These are phyloP conservation scores for Centropyge bicolor DNA, from an alignment of 2,797 vertebrate genomes.

Conservation along the genomic window DNA sequence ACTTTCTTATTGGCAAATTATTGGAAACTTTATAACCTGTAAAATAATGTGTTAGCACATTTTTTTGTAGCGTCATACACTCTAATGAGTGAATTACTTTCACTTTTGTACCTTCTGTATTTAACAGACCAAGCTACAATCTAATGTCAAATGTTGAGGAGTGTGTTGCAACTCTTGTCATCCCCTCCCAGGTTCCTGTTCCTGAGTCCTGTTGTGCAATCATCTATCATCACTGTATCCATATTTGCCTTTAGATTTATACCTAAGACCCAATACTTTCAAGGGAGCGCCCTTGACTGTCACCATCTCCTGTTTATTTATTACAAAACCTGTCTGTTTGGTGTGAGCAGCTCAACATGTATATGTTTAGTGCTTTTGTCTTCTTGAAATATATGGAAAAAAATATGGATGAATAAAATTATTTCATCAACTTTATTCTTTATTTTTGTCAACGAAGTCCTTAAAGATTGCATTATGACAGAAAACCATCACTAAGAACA, in stretches of 20 bases:
- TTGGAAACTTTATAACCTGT: not conserved
- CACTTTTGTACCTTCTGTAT: not conserved
- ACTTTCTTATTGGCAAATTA: not conserved
- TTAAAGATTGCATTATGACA: not conserved
- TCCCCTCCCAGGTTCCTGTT: not conserved
- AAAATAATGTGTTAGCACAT: not conserved
- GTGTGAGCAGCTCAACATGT: constrained; percentile 13
- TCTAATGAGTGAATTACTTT: constrained; percentile 4
- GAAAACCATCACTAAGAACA: not conserved
- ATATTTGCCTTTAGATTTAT: not conserved
- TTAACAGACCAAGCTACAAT: not conserved
- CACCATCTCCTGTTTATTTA: constrained; percentile 43
- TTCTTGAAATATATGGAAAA: constrained; percentile 18
- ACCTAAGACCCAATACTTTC: not conserved
- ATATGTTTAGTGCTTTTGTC: not conserved
- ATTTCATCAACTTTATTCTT: constrained; percentile 27
- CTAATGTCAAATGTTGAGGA: not conserved
- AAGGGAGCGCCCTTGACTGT: not conserved
- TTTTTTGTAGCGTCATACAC: not conserved
- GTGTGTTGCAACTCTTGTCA: not conserved
- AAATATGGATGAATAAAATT: constrained; percentile 38
- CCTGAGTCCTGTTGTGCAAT: constrained; percentile 26
- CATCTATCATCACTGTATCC: not conserved
- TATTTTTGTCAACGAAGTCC: constrained; percentile 6
- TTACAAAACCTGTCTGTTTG: constrained; percentile 19